phyloP scores from a whole-genome alignment of 2,113 vertebrate species.

The Silurus glanis region DNA sequence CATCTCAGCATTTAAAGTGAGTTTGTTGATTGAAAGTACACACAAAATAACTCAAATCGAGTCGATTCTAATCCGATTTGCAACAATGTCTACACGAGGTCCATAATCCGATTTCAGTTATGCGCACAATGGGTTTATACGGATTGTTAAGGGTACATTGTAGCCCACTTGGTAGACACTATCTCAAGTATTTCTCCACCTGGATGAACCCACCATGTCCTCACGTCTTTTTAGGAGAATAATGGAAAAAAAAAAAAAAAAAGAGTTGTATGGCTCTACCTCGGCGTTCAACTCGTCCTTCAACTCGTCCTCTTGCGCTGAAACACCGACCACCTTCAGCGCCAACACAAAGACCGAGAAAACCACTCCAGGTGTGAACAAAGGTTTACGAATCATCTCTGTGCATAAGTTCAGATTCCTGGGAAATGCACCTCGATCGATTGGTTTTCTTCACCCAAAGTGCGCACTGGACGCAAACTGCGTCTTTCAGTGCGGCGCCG shows the following conservation, averaged over 20 bases:
- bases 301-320: conserved; percentile 62
- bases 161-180: not conserved
- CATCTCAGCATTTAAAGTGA: too few relatives aligned
- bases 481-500: not conserved
- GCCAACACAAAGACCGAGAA: conserved; percentile 29
- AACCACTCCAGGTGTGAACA: conserved; percentile 31
- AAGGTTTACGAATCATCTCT: not conserved
- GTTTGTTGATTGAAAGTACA: too few relatives aligned
- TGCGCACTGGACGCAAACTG: not conserved
- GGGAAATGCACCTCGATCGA: not conserved
- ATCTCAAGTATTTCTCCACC: too few relatives aligned
- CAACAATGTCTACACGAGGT: not conserved
- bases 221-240: not conserved
- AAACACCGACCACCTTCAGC: conserved; percentile 35
- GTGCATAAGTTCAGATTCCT: conserved; percentile 23
- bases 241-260: not conserved
- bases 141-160: not conserved
- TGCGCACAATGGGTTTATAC: not conserved
- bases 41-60: not conserved
- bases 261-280: conserved; percentile 52
- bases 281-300: conserved; percentile 66
- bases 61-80: not conserved
- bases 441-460: not conserved
- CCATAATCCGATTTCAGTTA: not conserved
- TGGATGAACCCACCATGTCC: not conserved